Evolutionary conservation across 1,140 invertebrate genomes (phyloP).

Genomic region (Littorina saxatilis): DNA sequence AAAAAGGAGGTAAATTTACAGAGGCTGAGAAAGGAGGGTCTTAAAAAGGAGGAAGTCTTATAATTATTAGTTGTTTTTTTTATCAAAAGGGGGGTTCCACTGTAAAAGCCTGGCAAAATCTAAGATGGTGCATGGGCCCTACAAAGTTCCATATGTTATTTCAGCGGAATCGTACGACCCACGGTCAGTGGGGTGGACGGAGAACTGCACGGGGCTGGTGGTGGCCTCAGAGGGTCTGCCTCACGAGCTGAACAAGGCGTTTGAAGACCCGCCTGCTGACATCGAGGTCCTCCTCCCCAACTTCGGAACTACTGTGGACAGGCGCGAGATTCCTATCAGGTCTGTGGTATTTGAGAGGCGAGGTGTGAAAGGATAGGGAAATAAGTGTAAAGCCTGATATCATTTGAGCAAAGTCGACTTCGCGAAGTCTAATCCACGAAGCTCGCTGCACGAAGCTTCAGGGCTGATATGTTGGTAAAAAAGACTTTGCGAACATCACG

Average conservation of each 20-base stretch:
- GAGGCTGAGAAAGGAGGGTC: too few species aligned
- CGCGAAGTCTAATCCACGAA: too few species aligned
- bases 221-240: constrained; percentile 24
- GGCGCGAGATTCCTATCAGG: constrained; percentile 20
- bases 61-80: too few species aligned
- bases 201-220: constrained; percentile 25
- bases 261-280: constrained; percentile 27
- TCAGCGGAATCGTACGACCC: constrained; percentile 31
- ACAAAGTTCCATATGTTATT: background rate
- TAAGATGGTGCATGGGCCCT: background rate
- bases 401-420: too few species aligned
- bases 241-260: constrained; percentile 24
- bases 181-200: constrained; percentile 16
- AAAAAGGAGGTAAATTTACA: too few species aligned
- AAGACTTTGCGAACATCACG: too few species aligned
- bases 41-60: too few species aligned
- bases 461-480: too few species aligned
- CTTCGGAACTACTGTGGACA: constrained; percentile 30
- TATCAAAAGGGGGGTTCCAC: too few species aligned
- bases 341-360: background rate
- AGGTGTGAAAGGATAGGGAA: too few species aligned
- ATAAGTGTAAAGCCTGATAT: background rate
- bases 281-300: constrained; percentile 31
- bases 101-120: too few species aligned
- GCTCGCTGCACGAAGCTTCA: too few species aligned